Evolutionary conservation across 2,797 vertebrate genomes (phyloP).

Genomic region (Anas bahamensis): DNA sequence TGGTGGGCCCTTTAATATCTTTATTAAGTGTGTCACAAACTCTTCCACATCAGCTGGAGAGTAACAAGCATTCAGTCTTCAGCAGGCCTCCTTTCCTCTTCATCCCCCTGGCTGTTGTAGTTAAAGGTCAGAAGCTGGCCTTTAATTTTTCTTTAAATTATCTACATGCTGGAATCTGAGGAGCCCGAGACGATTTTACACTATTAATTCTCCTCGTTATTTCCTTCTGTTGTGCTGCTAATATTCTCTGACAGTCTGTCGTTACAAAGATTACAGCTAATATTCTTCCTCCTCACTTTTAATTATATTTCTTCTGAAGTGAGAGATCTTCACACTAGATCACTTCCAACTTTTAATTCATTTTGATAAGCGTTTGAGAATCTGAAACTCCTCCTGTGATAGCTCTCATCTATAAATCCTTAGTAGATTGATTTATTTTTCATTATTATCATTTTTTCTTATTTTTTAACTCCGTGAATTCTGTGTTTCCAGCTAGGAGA

Average conservation of each 20-base stretch:
- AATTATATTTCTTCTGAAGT: not conserved
- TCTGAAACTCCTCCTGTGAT: accelerated
- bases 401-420: not conserved
- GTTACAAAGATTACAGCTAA: not conserved
- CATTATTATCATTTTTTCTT: not conserved
- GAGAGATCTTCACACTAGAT: not conserved
- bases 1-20: not conserved
- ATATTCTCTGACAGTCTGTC: not conserved
- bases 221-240: not conserved
- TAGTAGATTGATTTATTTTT: not conserved
- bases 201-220: not conserved
- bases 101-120: accelerated
- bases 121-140: not conserved
- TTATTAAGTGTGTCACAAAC: not conserved
- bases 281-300: not conserved
- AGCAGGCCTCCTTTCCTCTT: not conserved
- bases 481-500: not conserved
- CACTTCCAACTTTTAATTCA: not conserved
- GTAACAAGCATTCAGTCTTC: not conserved
- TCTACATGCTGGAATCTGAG: not conserved
- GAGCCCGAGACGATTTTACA: not conserved
- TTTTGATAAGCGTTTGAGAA: not conserved
- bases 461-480: not conserved
- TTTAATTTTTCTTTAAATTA: not conserved
- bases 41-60: not conserved